Conservation (phyloP, 2,888 invertebrate species). For the Caenorhabditis japonica region DNA sequence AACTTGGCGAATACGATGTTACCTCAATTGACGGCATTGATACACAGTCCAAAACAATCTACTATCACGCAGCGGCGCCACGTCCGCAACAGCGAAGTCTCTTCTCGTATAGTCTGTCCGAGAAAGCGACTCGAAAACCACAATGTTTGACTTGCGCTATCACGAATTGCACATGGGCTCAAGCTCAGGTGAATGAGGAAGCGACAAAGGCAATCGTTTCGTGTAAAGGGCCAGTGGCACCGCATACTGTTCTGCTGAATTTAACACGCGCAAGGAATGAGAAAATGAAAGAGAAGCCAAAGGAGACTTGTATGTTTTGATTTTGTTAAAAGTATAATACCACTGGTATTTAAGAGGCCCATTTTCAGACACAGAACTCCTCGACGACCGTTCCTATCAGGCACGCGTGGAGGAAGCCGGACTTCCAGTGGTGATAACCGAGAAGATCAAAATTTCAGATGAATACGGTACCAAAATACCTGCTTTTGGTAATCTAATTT, state of each 20-base stretch:
- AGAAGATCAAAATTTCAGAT: slow-evolving; percentile 26
- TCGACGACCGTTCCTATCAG: slow-evolving; percentile 26
- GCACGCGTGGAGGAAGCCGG: slow-evolving; percentile 22
- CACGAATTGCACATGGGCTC: slow-evolving; percentile 33
- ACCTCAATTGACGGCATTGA: slow-evolving; percentile 25
- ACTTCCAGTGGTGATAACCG: slow-evolving; percentile 20
- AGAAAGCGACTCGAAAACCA: not conserved
- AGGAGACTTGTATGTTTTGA: slow-evolving; percentile 10
- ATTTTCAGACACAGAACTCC: slow-evolving; percentile 23
- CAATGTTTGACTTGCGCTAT: slow-evolving; percentile 30
- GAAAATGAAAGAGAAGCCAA: not conserved
- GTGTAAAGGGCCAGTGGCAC: slow-evolving; percentile 44
- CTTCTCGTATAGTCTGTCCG: slow-evolving; percentile 1
- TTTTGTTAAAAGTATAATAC: not conserved
- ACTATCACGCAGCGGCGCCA: slow-evolving; percentile 40
- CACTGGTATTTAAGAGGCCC: no score
- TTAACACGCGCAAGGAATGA: slow-evolving; percentile 8
- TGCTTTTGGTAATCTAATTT: not conserved
- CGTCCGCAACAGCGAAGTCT: slow-evolving; percentile 21
- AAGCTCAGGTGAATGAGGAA: slow-evolving; percentile 14
- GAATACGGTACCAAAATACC: slow-evolving; percentile 24
- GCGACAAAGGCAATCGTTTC: slow-evolving; percentile 14
- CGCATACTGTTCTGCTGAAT: slow-evolving; percentile 14
- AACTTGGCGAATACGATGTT: slow-evolving; percentile 69
- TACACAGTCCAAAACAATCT: slow-evolving; percentile 7